Evolutionary conservation across 53 echinoderm and acorn worm genomes (phyloP).

Genomic region (Astropecten irregularis): DNA sequence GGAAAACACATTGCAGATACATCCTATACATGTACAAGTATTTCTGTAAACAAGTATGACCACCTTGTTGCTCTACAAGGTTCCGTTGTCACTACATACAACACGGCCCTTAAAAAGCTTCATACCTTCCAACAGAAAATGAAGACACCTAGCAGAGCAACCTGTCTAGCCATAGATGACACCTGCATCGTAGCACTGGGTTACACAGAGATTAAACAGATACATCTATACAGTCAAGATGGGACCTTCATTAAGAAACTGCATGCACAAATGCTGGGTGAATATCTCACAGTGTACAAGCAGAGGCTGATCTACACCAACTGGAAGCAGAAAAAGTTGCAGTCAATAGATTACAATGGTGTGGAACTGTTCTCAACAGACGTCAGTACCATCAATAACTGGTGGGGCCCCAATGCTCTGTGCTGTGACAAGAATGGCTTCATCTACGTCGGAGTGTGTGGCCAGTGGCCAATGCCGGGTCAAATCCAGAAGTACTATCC

Average conservation of each 20-base stretch:
- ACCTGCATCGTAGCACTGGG: slow-evolving; percentile 1
- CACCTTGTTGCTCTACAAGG: slow-evolving; percentile 5
- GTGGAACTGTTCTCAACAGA: background rate
- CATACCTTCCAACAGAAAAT: background rate
- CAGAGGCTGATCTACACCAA: slow-evolving; percentile 4
- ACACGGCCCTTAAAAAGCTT: background rate
- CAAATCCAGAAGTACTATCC: background rate
- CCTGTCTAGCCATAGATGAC: background rate
- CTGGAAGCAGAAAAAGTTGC: background rate
- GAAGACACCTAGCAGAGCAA: background rate
- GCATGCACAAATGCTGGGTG: background rate
- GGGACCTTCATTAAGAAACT: background rate
- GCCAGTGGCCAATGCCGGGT: background rate
- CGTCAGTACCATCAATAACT: background rate
- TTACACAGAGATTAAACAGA: background rate
- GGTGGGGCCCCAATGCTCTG: background rate
- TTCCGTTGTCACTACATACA: background rate
- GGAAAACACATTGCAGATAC: background rate
- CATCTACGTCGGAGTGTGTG: background rate
- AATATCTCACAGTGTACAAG: background rate
- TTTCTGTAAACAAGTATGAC: background rate
- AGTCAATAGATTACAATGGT: background rate
- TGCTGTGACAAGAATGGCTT: background rate
- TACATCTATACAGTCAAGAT: background rate
- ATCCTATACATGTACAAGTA: background rate